Evolutionary conservation across 2,113 vertebrate species (phyloP).

Genomic region (Cavia porcellus): DNA sequence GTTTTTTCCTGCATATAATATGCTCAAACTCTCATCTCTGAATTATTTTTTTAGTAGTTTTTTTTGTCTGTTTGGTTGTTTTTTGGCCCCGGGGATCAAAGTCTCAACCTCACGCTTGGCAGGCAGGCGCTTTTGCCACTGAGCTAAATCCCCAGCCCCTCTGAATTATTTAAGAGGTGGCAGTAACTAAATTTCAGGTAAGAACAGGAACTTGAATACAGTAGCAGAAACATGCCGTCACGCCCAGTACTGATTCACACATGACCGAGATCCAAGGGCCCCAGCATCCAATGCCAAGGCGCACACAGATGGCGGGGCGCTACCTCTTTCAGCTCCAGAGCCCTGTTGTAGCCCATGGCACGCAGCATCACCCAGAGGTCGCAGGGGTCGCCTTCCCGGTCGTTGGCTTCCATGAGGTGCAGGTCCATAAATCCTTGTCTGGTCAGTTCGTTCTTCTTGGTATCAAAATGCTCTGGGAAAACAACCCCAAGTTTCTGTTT

Average conservation of each 20-base stretch:
- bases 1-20: not conserved
- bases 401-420: conserved; percentile 96
- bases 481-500: conserved; percentile 51
- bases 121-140: no score
- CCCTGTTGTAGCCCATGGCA: conserved; percentile 95
- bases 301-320: no score
- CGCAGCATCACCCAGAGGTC: conserved; percentile 95
- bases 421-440: conserved; percentile 96
- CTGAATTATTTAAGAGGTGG: conserved; percentile 47
- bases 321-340: conserved; percentile 94
- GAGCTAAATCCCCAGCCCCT: no score
- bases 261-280: conserved; percentile 24
- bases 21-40: not conserved
- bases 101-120: no score
- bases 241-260: not conserved
- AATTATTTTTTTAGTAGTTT: no score
- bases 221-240: not conserved
- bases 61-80: no score
- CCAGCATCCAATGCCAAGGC: conserved; percentile 31
- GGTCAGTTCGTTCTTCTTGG: conserved; percentile 95
- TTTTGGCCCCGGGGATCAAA: no score
- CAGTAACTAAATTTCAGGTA: conserved; percentile 42
- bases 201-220: conserved; percentile 18
- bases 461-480: conserved; percentile 95
- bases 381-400: conserved; percentile 92